Conservation (phyloP, 2,888 invertebrate species). For the Pimpla rufipes region DNA sequence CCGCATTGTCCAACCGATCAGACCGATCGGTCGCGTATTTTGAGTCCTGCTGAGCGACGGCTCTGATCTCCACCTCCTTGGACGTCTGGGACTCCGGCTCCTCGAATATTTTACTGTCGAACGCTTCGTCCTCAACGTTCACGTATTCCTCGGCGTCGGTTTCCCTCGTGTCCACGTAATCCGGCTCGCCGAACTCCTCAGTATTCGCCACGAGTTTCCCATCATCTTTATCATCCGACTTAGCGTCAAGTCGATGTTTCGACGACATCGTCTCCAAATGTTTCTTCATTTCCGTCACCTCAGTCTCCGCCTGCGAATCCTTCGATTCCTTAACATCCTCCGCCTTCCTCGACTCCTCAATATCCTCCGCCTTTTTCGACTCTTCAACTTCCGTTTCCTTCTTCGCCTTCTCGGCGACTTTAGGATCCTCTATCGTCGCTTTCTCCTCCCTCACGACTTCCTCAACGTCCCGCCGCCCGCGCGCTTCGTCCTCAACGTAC, state of each 20-base stretch:
- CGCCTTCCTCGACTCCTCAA: constrained; percentile 58
- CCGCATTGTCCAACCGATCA: constrained; percentile 51
- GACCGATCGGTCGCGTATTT: constrained; percentile 63
- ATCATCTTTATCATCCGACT: background rate
- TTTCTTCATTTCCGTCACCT: background rate
- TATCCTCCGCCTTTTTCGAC: constrained; percentile 45
- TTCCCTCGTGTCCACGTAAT: constrained; percentile 30
- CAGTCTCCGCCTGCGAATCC: constrained; percentile 1
- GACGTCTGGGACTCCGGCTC: constrained; percentile 72
- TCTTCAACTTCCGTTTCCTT: constrained; percentile 41
- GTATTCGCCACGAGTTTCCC: constrained; percentile 5
- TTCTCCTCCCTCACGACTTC: background rate
- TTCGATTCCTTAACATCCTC: constrained; percentile 40
- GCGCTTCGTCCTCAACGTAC: constrained; percentile 51
- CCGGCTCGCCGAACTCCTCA: constrained; percentile 33
- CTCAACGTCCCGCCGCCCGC: no score
- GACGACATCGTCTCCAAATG: background rate
- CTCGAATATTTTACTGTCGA: constrained; percentile 71
- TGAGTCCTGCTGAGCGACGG: constrained; percentile 56
- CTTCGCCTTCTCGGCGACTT: no score
- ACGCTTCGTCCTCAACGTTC: constrained; percentile 56
- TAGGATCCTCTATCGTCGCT: no score
- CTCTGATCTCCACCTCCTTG: constrained; percentile 72
- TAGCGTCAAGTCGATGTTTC: background rate
- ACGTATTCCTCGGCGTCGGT: constrained; percentile 64